Conservation (phyloP, 2,113 vertebrate species). For the Puffinus mauretanicus region DNA sequence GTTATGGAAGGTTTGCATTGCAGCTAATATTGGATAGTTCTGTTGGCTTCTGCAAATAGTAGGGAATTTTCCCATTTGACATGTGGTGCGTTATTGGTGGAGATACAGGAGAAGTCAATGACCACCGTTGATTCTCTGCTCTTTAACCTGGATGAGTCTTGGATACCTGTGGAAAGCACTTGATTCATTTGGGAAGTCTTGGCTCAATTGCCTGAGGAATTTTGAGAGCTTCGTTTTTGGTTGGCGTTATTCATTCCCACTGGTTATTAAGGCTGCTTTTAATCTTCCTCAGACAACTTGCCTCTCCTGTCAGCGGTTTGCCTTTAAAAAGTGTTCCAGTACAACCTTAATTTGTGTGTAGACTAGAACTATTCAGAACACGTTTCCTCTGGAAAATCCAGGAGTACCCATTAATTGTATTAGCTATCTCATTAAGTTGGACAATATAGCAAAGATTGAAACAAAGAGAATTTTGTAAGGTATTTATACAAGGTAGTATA, state of each 20-base stretch:
- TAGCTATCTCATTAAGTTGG: background rate
- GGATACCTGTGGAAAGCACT: background rate
- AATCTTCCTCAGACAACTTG: background rate
- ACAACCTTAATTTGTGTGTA: background rate
- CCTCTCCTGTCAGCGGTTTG: background rate
- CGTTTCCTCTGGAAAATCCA: background rate
- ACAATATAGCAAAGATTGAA: background rate
- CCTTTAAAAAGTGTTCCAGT: background rate
- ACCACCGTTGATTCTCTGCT: background rate
- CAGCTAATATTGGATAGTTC: background rate
- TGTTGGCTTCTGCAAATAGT: background rate
- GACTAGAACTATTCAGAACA: background rate
- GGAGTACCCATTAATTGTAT: background rate
- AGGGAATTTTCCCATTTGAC: background rate
- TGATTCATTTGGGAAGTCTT: background rate
- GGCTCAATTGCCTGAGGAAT: background rate
- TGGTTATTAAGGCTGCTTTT: conserved; percentile 1
- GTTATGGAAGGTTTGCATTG: background rate
- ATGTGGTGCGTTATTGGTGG: fast-evolving
- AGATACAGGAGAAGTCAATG: background rate
- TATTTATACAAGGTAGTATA: background rate
- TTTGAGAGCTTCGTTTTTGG: background rate
- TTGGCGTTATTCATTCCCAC: background rate
- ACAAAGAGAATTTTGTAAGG: background rate
- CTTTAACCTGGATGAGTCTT: background rate